Evolutionary conservation across 2,888 invertebrate genomes (phyloP).

Genomic region (Platycnemis pennipes): DNA sequence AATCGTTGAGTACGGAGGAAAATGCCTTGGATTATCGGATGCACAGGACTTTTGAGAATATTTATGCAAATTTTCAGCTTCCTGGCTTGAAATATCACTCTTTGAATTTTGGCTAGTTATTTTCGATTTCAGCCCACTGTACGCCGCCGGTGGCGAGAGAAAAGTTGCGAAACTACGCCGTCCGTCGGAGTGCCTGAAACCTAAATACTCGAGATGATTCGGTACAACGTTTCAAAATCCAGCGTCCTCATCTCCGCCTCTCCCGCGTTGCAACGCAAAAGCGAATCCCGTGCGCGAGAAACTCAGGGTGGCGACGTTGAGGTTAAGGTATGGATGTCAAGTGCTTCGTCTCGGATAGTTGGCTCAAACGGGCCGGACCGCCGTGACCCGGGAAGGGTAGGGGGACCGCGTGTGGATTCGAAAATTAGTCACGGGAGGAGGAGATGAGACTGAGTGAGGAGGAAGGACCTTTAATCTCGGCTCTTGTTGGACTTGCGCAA

Average conservation of each 20-base stretch:
- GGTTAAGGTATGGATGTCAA: conserved; percentile 30
- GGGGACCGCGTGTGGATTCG: neutral
- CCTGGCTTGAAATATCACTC: too few species aligned
- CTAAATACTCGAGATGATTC: neutral
- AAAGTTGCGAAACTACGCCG: neutral
- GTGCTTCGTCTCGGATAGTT: neutral
- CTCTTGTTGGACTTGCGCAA: neutral
- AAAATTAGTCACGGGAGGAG: neutral
- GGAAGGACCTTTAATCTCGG: too few species aligned
- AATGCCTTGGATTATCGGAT: too few species aligned
- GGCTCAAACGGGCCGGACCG: neutral
- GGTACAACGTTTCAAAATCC: neutral
- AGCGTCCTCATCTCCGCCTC: neutral
- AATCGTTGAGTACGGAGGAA: too few species aligned
- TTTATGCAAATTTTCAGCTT: too few species aligned
- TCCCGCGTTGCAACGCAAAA: neutral
- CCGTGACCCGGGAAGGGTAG: neutral
- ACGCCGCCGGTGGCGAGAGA: too few species aligned
- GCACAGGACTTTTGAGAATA: too few species aligned
- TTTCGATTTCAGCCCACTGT: too few species aligned
- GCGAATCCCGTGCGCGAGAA: too few species aligned
- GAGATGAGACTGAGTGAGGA: too few species aligned
- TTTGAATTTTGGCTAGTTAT: too few species aligned
- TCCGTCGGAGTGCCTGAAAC: neutral
- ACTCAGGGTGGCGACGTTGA: neutral